Evolutionary conservation across 2,888 invertebrate species (phyloP).

Genomic region (Amaurobius ferox): DNA sequence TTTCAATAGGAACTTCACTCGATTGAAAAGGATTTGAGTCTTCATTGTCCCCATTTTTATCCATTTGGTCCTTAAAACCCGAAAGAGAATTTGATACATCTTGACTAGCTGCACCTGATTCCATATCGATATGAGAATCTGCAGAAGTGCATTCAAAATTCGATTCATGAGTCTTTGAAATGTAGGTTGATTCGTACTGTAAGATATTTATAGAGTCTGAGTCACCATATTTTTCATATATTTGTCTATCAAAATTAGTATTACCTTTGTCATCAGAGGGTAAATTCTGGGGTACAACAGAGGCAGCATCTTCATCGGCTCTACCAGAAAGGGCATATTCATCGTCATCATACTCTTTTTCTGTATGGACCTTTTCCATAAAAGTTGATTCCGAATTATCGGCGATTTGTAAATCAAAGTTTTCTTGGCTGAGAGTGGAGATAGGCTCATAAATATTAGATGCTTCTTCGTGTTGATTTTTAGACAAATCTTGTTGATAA

Average conservation of each 20-base stretch:
- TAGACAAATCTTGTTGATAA: neutral
- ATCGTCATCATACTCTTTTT: neutral
- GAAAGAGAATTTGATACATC: no score
- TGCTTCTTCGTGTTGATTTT: neutral
- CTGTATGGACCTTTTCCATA: neutral
- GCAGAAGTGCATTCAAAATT: neutral
- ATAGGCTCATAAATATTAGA: no score
- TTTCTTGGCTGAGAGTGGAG: no score
- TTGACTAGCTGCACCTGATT: neutral
- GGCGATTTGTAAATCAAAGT: no score
- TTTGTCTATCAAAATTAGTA: slow-evolving; percentile 2
- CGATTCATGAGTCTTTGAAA: neutral
- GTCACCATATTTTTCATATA: slow-evolving; percentile 31
- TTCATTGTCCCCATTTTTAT: neutral
- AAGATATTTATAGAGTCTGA: neutral
- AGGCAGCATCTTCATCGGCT: neutral
- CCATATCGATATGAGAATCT: neutral
- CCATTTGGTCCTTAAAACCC: no score
- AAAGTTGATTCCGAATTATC: neutral
- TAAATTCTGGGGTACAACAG: neutral
- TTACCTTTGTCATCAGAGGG: neutral
- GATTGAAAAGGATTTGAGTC: neutral
- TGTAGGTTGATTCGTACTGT: neutral
- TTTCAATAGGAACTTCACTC: neutral
- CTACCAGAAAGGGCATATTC: neutral